phyloP scores from a whole-genome alignment of 2,888 invertebrate species.

The Patella pellucida region DNA sequence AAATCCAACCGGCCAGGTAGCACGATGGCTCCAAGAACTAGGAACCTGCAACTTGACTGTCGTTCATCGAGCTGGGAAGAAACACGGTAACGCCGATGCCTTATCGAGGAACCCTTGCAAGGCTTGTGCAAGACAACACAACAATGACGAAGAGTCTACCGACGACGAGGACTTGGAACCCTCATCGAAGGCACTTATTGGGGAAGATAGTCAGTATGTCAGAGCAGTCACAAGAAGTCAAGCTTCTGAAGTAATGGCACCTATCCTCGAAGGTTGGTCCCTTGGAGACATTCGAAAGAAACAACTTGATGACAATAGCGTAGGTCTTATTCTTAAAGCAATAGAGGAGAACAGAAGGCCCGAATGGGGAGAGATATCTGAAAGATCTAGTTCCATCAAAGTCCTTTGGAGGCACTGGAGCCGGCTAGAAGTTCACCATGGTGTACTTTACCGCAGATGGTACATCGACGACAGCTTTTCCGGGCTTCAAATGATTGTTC shows the following conservation, averaged over 20 bases:
- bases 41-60: conserved; percentile 5
- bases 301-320: background rate
- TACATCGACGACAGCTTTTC: background rate
- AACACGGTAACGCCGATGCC: conserved; percentile 20
- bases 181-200: too few species aligned
- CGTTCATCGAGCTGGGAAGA: conserved; percentile 15
- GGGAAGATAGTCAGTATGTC: too few species aligned
- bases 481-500: background rate
- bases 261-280: background rate
- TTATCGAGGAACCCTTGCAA: conserved; percentile 12
- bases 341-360: background rate
- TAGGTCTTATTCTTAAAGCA: background rate
- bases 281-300: background rate
- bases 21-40: conserved; percentile 18
- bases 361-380: conserved; percentile 3
- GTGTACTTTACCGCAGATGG: background rate
- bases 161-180: too few species aligned
- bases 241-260: background rate
- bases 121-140: background rate
- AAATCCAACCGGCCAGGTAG: conserved; percentile 14
- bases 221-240: too few species aligned
- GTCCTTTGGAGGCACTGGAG: background rate
- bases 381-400: background rate
- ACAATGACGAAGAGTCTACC: background rate
- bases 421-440: background rate